phyloP scores from a whole-genome alignment of 2,113 vertebrate species.

The Callocephalon fimbriatum region DNA sequence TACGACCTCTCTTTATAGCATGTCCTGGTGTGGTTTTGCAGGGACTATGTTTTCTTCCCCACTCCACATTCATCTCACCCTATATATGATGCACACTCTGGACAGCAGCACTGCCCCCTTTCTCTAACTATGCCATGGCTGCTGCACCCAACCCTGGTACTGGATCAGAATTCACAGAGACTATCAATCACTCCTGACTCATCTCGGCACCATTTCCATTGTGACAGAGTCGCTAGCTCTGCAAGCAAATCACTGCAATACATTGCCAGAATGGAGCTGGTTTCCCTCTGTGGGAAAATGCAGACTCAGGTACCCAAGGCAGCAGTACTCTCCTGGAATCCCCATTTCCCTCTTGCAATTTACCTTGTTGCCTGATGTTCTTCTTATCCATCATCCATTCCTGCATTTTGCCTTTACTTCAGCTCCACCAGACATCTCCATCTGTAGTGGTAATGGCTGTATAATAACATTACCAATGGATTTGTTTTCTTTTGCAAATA shows the following conservation, averaged over 20 bases:
- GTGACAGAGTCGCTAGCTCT: not conserved
- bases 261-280: rapidly evolving
- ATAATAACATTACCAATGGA: not conserved
- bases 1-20: not conserved
- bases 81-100: too few species aligned
- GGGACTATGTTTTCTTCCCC: not conserved
- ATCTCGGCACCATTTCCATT: not conserved
- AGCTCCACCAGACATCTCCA: not conserved
- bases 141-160: not conserved
- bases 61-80: not conserved
- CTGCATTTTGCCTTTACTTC: not conserved
- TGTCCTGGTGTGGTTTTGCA: not conserved
- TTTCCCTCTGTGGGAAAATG: not conserved
- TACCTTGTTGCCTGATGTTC: not conserved
- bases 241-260: not conserved
- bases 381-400: not conserved
- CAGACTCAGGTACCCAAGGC: not conserved
- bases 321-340: not conserved
- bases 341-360: not conserved
- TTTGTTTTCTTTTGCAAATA: not conserved
- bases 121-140: not conserved
- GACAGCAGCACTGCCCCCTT: not conserved
- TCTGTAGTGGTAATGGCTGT: not conserved
- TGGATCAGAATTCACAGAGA: not conserved
- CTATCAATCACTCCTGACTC: not conserved